Conservation (phyloP, 2,888 invertebrate genomes). For the Campopleginae sp. region DNA sequence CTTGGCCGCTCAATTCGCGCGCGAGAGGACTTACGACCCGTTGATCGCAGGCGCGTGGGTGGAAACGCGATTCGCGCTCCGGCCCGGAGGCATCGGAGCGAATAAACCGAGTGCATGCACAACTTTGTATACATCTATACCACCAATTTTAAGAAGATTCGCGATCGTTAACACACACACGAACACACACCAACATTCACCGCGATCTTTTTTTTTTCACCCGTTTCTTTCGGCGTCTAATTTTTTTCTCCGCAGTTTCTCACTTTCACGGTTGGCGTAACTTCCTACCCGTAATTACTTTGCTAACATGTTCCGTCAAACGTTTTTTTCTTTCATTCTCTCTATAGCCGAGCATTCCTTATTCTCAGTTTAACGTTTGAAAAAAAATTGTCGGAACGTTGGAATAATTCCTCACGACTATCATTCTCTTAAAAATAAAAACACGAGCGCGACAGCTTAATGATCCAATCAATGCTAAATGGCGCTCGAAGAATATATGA, state of each 20-base stretch:
- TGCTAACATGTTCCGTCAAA: slow-evolving; percentile 41
- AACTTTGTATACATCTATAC: slow-evolving; percentile 27
- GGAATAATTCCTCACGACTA: neutral
- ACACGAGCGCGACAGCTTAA: slow-evolving; percentile 7
- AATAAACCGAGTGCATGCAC: slow-evolving; percentile 50
- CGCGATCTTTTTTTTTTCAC: slow-evolving; percentile 16
- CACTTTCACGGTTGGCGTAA: slow-evolving; percentile 44
- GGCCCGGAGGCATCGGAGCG: slow-evolving; percentile 57
- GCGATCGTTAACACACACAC: slow-evolving; percentile 58
- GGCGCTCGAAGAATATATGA: slow-evolving; percentile 6
- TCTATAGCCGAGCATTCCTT: neutral
- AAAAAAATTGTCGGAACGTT: neutral
- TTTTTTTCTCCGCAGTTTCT: slow-evolving; percentile 41
- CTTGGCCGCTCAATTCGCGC: slow-evolving; percentile 65
- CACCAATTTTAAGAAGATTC: slow-evolving; percentile 58
- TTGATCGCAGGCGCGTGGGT: slow-evolving; percentile 66
- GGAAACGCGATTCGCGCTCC: slow-evolving; percentile 64
- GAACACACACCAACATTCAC: neutral
- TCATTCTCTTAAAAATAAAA: neutral
- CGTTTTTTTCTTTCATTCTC: slow-evolving; percentile 17
- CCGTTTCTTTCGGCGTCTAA: slow-evolving; percentile 3
- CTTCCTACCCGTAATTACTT: slow-evolving; percentile 59
- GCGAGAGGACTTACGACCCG: slow-evolving; percentile 63
- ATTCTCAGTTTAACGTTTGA: neutral
- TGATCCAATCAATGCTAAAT: slow-evolving; percentile 7